Base-by-base conservation (phyloP, 2,888 invertebrate genomes). In the Lasioglossum leucozonium region DNA sequence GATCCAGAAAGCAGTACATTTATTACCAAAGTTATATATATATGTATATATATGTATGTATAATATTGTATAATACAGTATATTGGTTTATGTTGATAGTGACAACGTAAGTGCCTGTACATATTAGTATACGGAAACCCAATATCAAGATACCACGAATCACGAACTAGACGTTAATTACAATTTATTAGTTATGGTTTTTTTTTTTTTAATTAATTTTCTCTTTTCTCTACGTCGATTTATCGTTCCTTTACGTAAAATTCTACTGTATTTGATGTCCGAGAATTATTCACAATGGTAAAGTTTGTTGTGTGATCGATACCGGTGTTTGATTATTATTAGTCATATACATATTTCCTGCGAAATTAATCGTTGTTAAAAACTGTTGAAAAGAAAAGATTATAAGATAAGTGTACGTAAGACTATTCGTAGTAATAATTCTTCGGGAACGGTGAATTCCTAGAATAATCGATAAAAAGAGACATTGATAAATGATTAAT, bases 1-100 rank as follows among this genome's bases (percentile, higher is more conserved):
- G 75, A 87, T 90, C 87, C 88, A 90, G 87, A 77, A 91, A 87
- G 81, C 76, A 84, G 72, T 85, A 88, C 71, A 84, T 91, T 91
- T 91, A 90, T 91, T 90, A 89, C 26, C 78, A 82, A 87, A 87
- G 34, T 62, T 30, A 30, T 62, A 6, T 62, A 30, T 62, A 30
- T 4, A 26, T 55, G 10, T n/a, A 10, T 51, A 11, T 58, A 10
- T 26, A 47, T 62, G 11, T 85, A 77, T 81, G n/a, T n/a, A 34
- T 34, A 87, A 82, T 81, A 22, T 86, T 82, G 47, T 87, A 86
- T 86, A 58, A 76, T 87, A 89, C 85, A 90, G 82, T 86, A 73
- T 80, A 75, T 69, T 83, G 72, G 22, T 78, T 79, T 75, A 67
- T 75, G n/a, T 42, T 72, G 75, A 75, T 65, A 85, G 30, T 42